phyloP scores from a whole-genome alignment of 2,797 vertebrate genomes.

The Melanotaenia pygmaea region DNA sequence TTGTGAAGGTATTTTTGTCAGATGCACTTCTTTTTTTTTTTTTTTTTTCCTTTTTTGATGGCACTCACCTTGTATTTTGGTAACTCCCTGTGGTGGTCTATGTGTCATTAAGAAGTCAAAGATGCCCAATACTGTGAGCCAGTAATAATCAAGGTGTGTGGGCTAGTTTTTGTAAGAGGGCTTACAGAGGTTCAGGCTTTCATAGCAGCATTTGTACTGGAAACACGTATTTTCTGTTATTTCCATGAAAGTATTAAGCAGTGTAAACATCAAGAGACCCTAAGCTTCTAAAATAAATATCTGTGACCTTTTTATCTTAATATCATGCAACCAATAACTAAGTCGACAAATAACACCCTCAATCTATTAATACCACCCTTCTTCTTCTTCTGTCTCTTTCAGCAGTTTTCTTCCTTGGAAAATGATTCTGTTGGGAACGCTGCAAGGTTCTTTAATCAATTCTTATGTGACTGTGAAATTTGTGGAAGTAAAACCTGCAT shows the following conservation, averaged over 20 bases:
- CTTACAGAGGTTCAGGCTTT: constrained; percentile 2
- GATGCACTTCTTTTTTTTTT: neutral
- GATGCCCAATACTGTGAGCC: constrained; percentile 28
- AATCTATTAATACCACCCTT: neutral
- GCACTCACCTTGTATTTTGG: constrained; percentile 44
- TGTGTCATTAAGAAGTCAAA: constrained; percentile 25
- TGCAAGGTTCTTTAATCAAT: no score
- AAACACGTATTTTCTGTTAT: constrained; percentile 17
- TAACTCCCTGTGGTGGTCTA: constrained; percentile 15
- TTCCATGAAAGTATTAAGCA: constrained; percentile 1
- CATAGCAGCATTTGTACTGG: neutral
- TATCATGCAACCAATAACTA: constrained; percentile 22
- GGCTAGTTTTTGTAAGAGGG: constrained; percentile 18
- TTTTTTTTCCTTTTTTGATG: constrained; percentile 23
- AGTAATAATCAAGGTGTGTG: constrained; percentile 31
- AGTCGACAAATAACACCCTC: neutral
- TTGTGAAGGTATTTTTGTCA: neutral
- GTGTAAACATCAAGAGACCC: neutral
- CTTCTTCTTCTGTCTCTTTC: constrained; percentile 1
- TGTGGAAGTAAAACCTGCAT: neutral
- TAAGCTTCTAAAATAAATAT: neutral
- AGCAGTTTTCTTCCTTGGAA: constrained; percentile 10
- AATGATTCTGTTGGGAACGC: constrained; percentile 23
- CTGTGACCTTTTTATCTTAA: neutral
- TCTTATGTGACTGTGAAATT: no score